These are phyloP conservation scores for Nesometra sesokonis DNA, from an alignment of 35 echinoderm and acorn worm genomes.

Conservation along the genomic window DNA sequence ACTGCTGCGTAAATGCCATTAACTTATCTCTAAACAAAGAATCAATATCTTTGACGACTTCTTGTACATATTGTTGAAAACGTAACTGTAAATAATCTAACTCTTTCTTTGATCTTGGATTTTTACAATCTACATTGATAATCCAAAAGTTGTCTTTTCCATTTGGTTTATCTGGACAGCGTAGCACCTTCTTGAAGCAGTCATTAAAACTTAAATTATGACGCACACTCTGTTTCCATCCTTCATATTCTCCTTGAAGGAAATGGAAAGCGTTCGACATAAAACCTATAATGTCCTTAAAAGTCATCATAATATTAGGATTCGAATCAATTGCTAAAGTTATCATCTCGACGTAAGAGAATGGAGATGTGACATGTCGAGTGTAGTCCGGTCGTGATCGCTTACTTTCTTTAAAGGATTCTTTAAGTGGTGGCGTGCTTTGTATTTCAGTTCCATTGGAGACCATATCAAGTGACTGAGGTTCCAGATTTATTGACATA, in stretches of 20 bases:
- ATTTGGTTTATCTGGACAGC: conserved; percentile 5
- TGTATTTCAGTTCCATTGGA: background rate
- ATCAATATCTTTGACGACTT: background rate
- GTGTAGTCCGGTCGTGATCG: conserved; percentile 3
- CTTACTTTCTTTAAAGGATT: background rate
- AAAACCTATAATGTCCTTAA: conserved; percentile 51
- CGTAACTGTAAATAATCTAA: background rate
- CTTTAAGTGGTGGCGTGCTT: no score
- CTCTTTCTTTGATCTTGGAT: background rate
- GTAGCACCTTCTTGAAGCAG: conserved; percentile 29
- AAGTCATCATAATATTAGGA: conserved; percentile 35
- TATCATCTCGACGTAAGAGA: conserved; percentile 83
- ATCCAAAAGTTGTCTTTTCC: conserved; percentile 56
- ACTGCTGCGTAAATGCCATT: no score
- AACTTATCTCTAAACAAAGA: no score
- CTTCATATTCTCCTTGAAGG: conserved; percentile 38
- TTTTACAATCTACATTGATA: background rate
- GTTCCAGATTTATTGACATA: background rate
- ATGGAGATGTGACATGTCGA: conserved; percentile 43
- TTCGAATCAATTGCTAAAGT: conserved; percentile 62
- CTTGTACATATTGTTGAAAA: background rate
- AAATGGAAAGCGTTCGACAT: conserved; percentile 35
- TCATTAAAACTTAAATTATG: conserved; percentile 31
- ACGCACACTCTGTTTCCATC: conserved; percentile 48
- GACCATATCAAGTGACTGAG: background rate